Percentiles rank a stretch among this genome's conserved stretches.
Evolutionary conservation across 2,113 vertebrate species (phyloP).

Genomic region (Halcyon senegalensis): DNA sequence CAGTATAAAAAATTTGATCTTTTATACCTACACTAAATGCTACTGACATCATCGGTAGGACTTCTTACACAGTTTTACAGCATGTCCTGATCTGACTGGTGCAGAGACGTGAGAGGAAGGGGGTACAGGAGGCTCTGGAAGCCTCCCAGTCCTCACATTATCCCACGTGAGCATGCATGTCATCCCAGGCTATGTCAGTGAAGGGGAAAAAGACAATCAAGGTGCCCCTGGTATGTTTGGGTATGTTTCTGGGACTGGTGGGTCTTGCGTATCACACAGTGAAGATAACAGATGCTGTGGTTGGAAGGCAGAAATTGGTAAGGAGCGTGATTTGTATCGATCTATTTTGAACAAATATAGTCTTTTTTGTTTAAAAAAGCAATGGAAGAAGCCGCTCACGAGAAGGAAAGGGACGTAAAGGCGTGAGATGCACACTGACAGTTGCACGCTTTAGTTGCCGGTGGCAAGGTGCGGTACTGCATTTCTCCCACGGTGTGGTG

Average conservation of each 20-base stretch:
- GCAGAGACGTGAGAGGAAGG: not conserved
- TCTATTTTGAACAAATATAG: not conserved
- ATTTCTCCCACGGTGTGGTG: not conserved
- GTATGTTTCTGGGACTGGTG: not conserved
- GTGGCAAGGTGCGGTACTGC: not conserved
- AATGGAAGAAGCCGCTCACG: not conserved
- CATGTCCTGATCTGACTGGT: not conserved
- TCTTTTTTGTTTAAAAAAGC: not conserved
- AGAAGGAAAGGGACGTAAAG: accelerated
- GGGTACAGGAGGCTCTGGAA: not conserved
- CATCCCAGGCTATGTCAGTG: not conserved
- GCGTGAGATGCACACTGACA: accelerated
- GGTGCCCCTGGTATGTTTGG: not conserved
- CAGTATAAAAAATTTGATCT: not conserved
- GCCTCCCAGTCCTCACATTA: not conserved
- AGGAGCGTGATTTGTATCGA: not conserved
- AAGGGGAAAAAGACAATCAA: not conserved
- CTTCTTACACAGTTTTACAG: not conserved
- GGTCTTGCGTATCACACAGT: not conserved
- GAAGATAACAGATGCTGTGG: not conserved
- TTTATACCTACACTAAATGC: not conserved
- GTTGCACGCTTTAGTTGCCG: accelerated
- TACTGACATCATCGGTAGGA: not conserved
- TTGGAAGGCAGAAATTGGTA: not conserved
- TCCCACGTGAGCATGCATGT: accelerated